Percentiles rank a stretch among this genome's conserved stretches.
These are phyloP conservation scores for Zaprionus nigranus DNA, from an alignment of 1,140 invertebrate species.

Conservation along the genomic window DNA sequence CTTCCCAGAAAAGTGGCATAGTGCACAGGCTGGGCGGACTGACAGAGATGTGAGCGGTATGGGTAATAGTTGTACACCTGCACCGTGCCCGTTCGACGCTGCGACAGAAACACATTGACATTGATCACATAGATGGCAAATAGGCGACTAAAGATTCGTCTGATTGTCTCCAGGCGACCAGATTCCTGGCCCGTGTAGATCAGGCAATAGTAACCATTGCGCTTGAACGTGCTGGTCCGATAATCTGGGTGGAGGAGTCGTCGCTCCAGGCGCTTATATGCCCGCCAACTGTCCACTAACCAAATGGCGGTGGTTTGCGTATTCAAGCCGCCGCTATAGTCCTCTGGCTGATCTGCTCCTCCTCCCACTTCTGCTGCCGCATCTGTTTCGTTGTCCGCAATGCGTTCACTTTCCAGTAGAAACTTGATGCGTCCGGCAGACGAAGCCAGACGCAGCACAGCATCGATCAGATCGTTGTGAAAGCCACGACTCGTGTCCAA, in stretches of 20 bases:
- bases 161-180: constrained; percentile 44
- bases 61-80: constrained; percentile 77
- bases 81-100: constrained; percentile 27
- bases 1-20: constrained; percentile 56
- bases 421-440: constrained; percentile 44
- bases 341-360: background rate
- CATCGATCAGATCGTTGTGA: constrained; percentile 73
- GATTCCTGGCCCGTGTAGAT: constrained; percentile 69
- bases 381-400: constrained; percentile 24
- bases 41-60: constrained; percentile 56
- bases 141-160: constrained; percentile 64
- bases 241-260: constrained; percentile 39
- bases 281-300: constrained; percentile 68
- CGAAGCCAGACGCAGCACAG: constrained; percentile 27
- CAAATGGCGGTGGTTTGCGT: constrained; percentile 55
- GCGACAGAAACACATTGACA: constrained; percentile 62
- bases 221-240: constrained; percentile 52
- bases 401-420: constrained; percentile 48
- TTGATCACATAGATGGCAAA: constrained; percentile 70
- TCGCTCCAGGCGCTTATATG: constrained; percentile 58
- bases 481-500: constrained; percentile 24
- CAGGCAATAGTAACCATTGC: constrained; percentile 66
- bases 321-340: background rate
- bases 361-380: background rate
- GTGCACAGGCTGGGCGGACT: constrained; percentile 59